Conservation (phyloP, 1,140 invertebrate genomes). For the Subanguina moxae region DNA sequence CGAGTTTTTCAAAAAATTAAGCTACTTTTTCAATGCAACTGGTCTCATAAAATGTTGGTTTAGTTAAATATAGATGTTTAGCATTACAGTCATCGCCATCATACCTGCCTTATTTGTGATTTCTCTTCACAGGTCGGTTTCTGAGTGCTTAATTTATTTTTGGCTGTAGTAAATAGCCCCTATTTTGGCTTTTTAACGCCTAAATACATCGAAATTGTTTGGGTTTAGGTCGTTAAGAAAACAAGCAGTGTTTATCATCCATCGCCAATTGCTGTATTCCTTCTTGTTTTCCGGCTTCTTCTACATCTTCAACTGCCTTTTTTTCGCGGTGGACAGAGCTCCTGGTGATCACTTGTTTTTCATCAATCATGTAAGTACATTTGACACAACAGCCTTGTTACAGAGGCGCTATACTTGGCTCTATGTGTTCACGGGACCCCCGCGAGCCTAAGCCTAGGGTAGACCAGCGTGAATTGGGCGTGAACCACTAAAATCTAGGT, state of each 20-base stretch:
- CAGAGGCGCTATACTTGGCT: no score
- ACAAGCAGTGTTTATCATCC: slow-evolving; percentile 62
- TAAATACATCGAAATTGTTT: no score
- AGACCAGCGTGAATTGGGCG: no score
- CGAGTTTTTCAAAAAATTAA: slow-evolving; percentile 18
- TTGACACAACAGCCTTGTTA: no score
- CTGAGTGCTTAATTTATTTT: no score
- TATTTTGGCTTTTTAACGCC: no score
- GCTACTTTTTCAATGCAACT: slow-evolving; percentile 61
- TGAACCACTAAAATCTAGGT: no score
- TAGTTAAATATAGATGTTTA: not conserved
- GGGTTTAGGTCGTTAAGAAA: slow-evolving; percentile 31
- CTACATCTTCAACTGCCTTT: slow-evolving; percentile 60
- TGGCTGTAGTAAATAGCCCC: no score
- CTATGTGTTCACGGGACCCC: no score
- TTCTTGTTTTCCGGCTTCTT: slow-evolving; percentile 62
- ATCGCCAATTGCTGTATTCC: slow-evolving; percentile 64
- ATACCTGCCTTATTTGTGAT: slow-evolving; percentile 25
- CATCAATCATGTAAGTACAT: slow-evolving; percentile 32
- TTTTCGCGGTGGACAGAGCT: slow-evolving; percentile 58
- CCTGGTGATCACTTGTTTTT: slow-evolving; percentile 27
- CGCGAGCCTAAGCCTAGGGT: no score
- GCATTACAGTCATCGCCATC: slow-evolving; percentile 22
- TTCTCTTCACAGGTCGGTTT: slow-evolving; percentile 17
- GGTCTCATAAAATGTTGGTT: slow-evolving; percentile 55